A percentile compares a stretch with the other conserved stretches of the same genome.
phyloP scores from a whole-genome alignment of 2,113 vertebrate genomes.

The Damaliscus lunatus region DNA sequence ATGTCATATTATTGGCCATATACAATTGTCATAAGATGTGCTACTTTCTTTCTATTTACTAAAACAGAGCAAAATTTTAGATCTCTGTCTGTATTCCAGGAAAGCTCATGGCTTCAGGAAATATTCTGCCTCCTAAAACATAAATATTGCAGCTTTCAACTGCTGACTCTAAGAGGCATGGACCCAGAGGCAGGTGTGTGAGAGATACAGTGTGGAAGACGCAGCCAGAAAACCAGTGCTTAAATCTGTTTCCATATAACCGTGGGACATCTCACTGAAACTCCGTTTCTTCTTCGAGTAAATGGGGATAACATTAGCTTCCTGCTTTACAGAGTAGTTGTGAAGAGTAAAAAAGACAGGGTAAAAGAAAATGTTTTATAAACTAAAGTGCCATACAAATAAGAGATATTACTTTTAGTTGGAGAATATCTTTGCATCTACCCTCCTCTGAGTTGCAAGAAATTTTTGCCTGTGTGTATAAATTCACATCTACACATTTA shows the following conservation, averaged over 20 bases:
- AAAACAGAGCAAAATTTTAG: constrained; percentile 7
- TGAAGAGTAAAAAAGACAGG: neutral
- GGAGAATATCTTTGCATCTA: neutral
- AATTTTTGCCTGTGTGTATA: neutral
- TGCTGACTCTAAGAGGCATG: neutral
- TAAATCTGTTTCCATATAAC: neutral
- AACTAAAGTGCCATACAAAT: neutral
- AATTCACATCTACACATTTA: neutral
- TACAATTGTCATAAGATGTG: neutral
- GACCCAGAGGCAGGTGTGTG: neutral
- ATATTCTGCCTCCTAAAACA: neutral
- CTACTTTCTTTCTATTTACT: neutral
- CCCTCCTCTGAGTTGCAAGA: neutral
- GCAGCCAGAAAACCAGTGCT: neutral
- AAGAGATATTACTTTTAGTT: neutral
- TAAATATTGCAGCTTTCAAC: neutral
- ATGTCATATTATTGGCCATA: neutral
- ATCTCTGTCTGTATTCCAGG: neutral
- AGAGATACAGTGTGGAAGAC: neutral
- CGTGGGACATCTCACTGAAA: neutral
- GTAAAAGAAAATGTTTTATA: neutral
- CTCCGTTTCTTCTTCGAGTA: neutral
- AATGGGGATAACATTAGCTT: neutral
- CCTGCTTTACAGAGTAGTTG: neutral
- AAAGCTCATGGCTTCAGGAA: neutral